Conservation (phyloP, 1,140 invertebrate genomes). For the Eurytemora carolleeae region DNA sequence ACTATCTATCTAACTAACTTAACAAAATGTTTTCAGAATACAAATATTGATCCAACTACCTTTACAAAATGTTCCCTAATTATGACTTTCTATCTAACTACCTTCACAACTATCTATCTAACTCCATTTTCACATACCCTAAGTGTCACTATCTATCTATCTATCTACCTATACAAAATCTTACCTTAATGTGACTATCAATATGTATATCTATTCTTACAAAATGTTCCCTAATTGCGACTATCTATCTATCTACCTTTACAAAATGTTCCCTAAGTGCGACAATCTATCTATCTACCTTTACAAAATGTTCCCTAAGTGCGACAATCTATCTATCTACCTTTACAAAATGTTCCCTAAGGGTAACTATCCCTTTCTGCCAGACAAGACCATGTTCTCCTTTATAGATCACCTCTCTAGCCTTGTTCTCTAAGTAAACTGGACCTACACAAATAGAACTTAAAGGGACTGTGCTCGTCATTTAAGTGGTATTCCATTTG, state of each 20-base stretch:
- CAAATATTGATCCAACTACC: not conserved
- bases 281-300: not conserved
- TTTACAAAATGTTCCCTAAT: not conserved
- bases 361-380: not conserved
- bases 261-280: not conserved
- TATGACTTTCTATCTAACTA: not conserved
- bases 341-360: not conserved
- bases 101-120: not conserved
- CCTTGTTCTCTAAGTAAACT: constrained; percentile 23
- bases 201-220: not conserved
- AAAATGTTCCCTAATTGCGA: not conserved
- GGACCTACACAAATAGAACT: no score
- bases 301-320: not conserved
- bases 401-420: not conserved
- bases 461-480: no score
- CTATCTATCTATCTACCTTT: not conserved
- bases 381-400: not conserved
- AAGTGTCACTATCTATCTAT: not conserved
- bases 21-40: not conserved
- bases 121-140: no score
- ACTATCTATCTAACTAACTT: not conserved
- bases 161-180: no score
- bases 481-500: no score
- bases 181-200: no score
- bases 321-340: not conserved